Evolutionary conservation across 2,797 vertebrate species (phyloP).

Genomic region (Xenentodon cancila): DNA sequence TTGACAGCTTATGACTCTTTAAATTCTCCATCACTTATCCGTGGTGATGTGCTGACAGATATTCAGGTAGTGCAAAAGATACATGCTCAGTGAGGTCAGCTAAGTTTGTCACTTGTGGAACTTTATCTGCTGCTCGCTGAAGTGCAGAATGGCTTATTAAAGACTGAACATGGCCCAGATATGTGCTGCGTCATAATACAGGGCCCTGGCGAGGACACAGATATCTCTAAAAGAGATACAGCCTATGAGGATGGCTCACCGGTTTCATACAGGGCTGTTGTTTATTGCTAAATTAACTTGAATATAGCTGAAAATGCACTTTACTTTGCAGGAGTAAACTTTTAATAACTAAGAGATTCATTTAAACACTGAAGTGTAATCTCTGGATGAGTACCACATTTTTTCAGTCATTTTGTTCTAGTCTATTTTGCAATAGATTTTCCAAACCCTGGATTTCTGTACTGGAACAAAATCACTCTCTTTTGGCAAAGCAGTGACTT

Average conservation of each 20-base stretch:
- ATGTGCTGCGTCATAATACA: neutral
- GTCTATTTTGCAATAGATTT: constrained; percentile 37
- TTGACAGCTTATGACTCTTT: constrained; percentile 22
- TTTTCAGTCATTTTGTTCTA: constrained; percentile 1
- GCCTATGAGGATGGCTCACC: neutral
- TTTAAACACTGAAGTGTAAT: neutral
- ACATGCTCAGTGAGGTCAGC: constrained; percentile 34
- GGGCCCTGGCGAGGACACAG: neutral
- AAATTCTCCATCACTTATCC: constrained; percentile 31
- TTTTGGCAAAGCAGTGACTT: no score
- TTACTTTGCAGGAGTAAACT: neutral
- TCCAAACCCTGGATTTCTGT: constrained; percentile 41
- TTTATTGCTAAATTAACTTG: neutral
- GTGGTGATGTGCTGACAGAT: constrained; percentile 42
- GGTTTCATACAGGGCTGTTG: neutral
- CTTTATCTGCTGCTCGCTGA: constrained; percentile 10
- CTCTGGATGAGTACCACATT: no score
- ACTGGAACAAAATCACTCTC: constrained; percentile 14
- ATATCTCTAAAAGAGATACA: constrained; percentile 19
- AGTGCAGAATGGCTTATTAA: constrained; percentile 13
- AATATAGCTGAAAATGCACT: neutral
- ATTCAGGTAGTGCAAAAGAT: constrained; percentile 25
- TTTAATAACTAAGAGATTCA: constrained; percentile 7
- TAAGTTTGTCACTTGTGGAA: constrained; percentile 27
- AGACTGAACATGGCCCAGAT: constrained; percentile 5